Conservation (phyloP, 1,140 invertebrate genomes). For the Drosophila carrolli region DNA sequence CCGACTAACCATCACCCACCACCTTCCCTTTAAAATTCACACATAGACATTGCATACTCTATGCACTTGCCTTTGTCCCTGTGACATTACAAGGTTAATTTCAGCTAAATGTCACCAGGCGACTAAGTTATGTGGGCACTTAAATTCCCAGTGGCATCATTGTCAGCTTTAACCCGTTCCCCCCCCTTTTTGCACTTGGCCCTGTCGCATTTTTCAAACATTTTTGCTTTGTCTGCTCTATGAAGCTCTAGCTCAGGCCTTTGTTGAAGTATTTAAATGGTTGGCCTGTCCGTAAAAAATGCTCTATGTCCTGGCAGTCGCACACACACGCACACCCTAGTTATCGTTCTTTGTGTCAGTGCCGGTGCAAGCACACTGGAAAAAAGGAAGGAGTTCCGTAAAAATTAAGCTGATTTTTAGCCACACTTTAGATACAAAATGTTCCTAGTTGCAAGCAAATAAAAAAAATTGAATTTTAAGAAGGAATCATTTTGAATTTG, state of each 20-base stretch:
- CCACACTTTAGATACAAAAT: too few species aligned
- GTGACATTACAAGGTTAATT: slow-evolving; percentile 72
- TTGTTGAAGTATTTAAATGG: slow-evolving; percentile 61
- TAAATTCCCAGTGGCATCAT: slow-evolving; percentile 47
- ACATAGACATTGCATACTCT: slow-evolving; percentile 7
- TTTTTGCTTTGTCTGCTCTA: slow-evolving; percentile 51
- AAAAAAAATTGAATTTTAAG: too few species aligned
- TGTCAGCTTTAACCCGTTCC: slow-evolving; percentile 21
- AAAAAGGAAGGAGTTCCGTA: too few species aligned
- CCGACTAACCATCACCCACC: not conserved
- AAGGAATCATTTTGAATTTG: too few species aligned
- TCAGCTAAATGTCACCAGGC: slow-evolving; percentile 64
- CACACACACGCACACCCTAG: not conserved
- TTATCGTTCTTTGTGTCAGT: slow-evolving; percentile 13
- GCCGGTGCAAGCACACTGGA: not conserved
- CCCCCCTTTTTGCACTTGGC: slow-evolving; percentile 24
- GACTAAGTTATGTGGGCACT: slow-evolving; percentile 63
- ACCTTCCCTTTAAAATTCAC: not conserved
- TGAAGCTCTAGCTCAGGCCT: slow-evolving; percentile 19
- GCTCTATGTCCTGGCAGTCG: slow-evolving; percentile 15
- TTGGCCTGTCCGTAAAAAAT: slow-evolving; percentile 44
- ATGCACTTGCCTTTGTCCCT: slow-evolving; percentile 34
- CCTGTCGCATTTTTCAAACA: slow-evolving; percentile 58
- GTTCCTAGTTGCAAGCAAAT: too few species aligned
- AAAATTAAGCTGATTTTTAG: too few species aligned